Base-by-base conservation (phyloP, 2,113 vertebrate species). In the Megaceryle torquata region DNA sequence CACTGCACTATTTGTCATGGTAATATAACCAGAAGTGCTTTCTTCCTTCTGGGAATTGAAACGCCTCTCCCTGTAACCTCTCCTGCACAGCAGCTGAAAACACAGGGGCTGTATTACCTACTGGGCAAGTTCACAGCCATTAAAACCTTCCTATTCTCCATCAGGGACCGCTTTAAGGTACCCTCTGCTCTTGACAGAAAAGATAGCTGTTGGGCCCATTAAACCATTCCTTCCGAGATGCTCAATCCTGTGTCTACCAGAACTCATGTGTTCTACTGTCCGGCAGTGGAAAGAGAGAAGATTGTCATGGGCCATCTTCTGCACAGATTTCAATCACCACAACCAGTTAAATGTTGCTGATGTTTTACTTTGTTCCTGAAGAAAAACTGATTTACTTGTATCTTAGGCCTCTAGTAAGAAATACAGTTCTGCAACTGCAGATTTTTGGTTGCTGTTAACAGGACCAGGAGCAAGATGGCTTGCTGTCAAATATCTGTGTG, bases 21-120 rank as follows among this genome's bases (percentile, higher is more conserved):
- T 93, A 95, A 94, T 95, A 95, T 75, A 95, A 91, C 61, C 83
- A 96, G 95, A 96, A 95, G 65, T 92, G 72, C 48, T 97, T 96
- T 86, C 41, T 68, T 85, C 88, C 91, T 86, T 76, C 84, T 91
- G 94, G 93, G 97, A 95, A 96, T 85, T 93, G 88, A 86, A 94
- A 68, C 5, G n/a, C 46, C 71, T 93, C 57, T 92, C 70, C 22
- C 88, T 89, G 14, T 92, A 97, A 94, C 78, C 91, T 88, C 64
- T 84, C 41, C 57, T n/a, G 65, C 75, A n/a, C 8, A 5, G 63
- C 64, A 76, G 76, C 64, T 79, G 86, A 72, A 70, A 80, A 67
- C n/a, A 37, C 2, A n/a, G n/a, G 29, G 43, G 12, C 37, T 81
- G 18, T 65, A 15, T 82, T 74, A 77, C 54, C 59, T 74, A 15